Base-by-base conservation (phyloP, 1,140 invertebrate genomes). In the Halyomorpha halys region DNA sequence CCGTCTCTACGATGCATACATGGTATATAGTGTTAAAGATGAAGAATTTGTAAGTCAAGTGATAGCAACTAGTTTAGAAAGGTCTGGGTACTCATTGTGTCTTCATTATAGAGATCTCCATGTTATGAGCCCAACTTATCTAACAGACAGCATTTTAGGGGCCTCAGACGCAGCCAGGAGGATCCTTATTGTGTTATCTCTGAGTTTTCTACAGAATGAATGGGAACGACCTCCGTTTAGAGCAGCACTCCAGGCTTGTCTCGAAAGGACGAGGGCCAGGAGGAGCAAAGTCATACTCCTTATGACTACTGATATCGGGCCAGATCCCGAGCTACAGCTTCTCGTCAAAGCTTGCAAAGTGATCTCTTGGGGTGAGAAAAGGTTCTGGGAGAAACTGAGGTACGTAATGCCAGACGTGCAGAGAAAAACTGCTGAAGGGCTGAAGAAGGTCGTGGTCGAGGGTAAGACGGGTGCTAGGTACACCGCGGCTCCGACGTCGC, bases 381-480 rank as follows among this genome's bases (percentile, higher is more conserved):
- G 86, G 70, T 93, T 93, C 78, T 91, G 89, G 90, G 87, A 91
- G 71, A 93, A 93, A 76, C 78, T 94, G 68, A 83, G 86, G 71
- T 94, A 88, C 79, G 85, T 87, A 63, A 86, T 95, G 83, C 91
- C 91, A 21, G 89, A 92, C 73, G 78, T 79, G 34, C 67, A 67
- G 18, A 61, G 64, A 6, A 70, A 70, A n/a, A 63, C 47, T 11
- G 25, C 23, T 18, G 62, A 63, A 53, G 60, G 44, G 25, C 23
- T 65, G 56, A 67, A 66, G 63, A 60, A 45, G 23, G 61, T 73
- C 72, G 63, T 72, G 70, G 70, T 68, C 14, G 79, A 79, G 62
- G 72, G 74, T 27, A 72, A 74, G 47, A 72, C 75, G 13, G 60
- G 65, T 67, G 75, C 79, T 14, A 70, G 81, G 27, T 83, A 82